Evolutionary conservation across 2,113 vertebrate species (phyloP).

Genomic region (Sterna hirundo): DNA sequence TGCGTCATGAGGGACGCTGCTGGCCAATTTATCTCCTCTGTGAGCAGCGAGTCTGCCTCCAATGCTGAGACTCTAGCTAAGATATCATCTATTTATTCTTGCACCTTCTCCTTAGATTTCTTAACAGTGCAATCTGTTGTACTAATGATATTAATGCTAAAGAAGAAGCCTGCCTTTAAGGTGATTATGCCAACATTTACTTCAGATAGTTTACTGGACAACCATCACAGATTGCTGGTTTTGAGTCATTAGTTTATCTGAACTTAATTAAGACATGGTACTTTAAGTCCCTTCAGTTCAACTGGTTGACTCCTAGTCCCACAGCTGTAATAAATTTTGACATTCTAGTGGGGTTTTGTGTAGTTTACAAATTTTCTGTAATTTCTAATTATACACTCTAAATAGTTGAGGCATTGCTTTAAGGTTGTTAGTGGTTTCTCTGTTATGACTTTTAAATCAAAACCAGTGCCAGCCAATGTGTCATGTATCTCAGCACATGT

Average conservation of each 20-base stretch:
- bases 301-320: background rate
- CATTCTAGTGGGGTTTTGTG: background rate
- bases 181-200: background rate
- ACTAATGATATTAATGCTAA: background rate
- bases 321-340: conserved; percentile 9
- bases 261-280: background rate
- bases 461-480: conserved; percentile 16
- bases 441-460: conserved; percentile 41
- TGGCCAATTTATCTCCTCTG: background rate
- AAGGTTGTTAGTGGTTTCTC: conserved; percentile 54
- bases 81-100: background rate
- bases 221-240: background rate
- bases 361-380: background rate
- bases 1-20: background rate
- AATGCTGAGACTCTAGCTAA: background rate
- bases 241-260: conserved; percentile 14
- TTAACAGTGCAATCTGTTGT: background rate
- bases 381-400: conserved; percentile 32
- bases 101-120: background rate
- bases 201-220: background rate
- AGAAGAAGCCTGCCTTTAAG: background rate
- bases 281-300: background rate
- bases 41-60: background rate
- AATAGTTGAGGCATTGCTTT: conserved; percentile 35
- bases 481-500: background rate